Base-by-base conservation (phyloP, 2,888 invertebrate species). In the Apamea epomidion region DNA sequence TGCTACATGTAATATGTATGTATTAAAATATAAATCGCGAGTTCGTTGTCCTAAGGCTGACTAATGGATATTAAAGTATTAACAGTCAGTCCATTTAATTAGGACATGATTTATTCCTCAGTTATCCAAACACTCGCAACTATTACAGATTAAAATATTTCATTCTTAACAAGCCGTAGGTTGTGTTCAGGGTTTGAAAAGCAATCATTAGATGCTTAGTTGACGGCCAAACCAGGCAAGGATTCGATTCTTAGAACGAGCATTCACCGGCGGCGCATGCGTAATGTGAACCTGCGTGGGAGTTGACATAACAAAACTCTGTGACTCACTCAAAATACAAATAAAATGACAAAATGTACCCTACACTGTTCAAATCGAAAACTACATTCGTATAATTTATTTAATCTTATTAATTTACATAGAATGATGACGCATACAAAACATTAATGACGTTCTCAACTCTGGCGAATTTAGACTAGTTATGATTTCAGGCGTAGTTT, bases 271-370 rank as follows among this genome's bases (percentile, higher is more conserved):
- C 60, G 37, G 65, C 80, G 89, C 86, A 91, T 92, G 91, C 91
- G 91, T 92, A 92, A 93, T 91, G 75, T 74, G 72, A 86, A 87
- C 72, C 81, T 88, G 92, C 89, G 93, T 93, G 91, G 93, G 94
- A 91, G 92, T 91, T 86, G 87, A 89, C 86, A 90, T 83, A 87
- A 85, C 78, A 74, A 82, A 85, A 81, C 76, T 77, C 58, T 78
- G 64, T 86, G 86, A 89, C 78, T 91, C 91, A 91, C 70, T 84
- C 76, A 81, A 84, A 78, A 83, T 68, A 76, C 69, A 80, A 84
- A 78, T 37, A 80, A 74, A 58, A 73, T 65, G 32, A 87, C 37
- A 76, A 74, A 62, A 78, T 72, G 42, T 70, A 76, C n/a, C 58
- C 58, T 58, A 60, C 58, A 48, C 42, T 54, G 48, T 18, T 70